Evolutionary conservation across 2,797 vertebrate genomes (phyloP), one percentile per base, ranked within the genome.

Genomic region (Masticophis lateralis): DNA sequence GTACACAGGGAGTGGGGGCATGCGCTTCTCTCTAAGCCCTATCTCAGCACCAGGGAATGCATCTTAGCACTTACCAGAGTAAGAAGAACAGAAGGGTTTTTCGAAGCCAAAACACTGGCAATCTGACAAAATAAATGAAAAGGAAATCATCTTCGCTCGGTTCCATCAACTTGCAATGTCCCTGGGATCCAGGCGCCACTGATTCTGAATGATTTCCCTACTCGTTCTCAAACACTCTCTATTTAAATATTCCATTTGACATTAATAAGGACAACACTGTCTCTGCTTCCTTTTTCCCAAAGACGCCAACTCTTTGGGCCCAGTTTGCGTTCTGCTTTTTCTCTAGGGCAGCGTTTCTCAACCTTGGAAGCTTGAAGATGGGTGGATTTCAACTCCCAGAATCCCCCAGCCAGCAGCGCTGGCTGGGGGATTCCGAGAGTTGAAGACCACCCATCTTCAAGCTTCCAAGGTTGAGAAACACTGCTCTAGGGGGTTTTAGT

Each of bases 1-100:
- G 47, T 51, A 6, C 47, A 51, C 47, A 51, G 47, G 47, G 47
- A 51, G 47, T 51, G 47, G 47, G 47, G 47, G 47, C 6, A 51
- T 51, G 47, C 5, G 47, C 60, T n/a, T 10, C 16, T 2, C 57
- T 43, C 18, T 37, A 14, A 47, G n/a, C 59, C 32, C 2, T 60
- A 11, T 47, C 89, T 43, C 74, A 0, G 1, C 69, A 83, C 93
- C 55, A 5, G 32, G 22, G 86, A 93, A 61, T 4, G 32, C 74
- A 61, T 88, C 87, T 86, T 12, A 53, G 5, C 47, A 97, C 98
- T 96, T 98, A 99, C 99, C 98, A 99, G 97, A 28, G 99, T 99
- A 9, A 99, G 98, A 32, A 99, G 98, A 60, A 98, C 96, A 1
- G 98, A 97, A 25, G 98, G 98, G 8, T 93, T 98, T 97, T 96